Conservation (phyloP, 2,113 vertebrate species). For the Oreochromis spilurus region DNA sequence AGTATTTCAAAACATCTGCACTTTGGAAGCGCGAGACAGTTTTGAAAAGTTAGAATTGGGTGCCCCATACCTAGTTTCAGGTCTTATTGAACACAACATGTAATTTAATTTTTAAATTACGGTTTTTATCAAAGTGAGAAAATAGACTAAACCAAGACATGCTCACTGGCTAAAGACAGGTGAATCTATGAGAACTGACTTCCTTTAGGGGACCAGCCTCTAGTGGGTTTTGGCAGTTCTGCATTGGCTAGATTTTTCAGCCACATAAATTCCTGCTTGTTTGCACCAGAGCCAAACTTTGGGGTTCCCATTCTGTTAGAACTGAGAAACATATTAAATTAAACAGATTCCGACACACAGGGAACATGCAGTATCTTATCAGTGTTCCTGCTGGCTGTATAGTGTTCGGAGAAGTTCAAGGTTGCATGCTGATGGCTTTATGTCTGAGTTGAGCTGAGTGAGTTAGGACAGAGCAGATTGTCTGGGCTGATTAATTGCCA, state of each 20-base stretch:
- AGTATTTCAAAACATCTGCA: background rate
- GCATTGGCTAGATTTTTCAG: background rate
- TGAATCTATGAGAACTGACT: background rate
- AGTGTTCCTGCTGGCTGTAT: background rate
- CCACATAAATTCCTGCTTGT: background rate
- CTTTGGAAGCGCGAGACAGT: background rate
- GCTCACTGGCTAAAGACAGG: background rate
- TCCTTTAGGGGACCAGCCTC: background rate
- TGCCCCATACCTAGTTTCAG: background rate
- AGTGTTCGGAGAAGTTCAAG: conserved; percentile 27
- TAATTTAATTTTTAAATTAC: background rate
- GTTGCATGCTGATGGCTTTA: background rate
- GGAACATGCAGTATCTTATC: conserved; percentile 13
- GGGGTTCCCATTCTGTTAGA: background rate
- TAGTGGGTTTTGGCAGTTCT: background rate
- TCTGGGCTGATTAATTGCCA: conserved; percentile 3
- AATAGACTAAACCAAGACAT: background rate
- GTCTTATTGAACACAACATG: background rate
- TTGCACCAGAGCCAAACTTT: background rate
- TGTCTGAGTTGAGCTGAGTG: background rate
- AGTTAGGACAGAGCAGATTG: background rate
- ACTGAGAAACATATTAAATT: background rate
- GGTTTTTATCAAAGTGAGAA: background rate
- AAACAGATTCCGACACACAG: background rate
- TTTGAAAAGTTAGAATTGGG: background rate